phyloP scores from a whole-genome alignment of 2,797 vertebrate species.

The Rhinichthys osculus region DNA sequence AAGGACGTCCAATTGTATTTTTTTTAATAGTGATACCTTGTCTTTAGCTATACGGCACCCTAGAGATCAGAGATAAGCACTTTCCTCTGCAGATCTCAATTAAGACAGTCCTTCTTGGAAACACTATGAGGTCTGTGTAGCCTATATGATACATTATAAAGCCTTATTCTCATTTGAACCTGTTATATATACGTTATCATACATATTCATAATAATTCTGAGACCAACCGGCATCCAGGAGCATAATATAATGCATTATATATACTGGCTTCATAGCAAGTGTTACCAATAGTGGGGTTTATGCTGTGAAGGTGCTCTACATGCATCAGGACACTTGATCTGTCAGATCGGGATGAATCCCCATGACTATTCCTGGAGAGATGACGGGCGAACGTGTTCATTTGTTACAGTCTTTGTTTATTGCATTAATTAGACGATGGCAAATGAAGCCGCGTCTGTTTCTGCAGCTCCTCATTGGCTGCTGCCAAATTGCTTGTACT shows the following conservation, averaged over 20 bases:
- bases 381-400: slow-evolving; percentile 85
- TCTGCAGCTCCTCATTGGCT: slow-evolving; percentile 90
- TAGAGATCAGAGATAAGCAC: slow-evolving; percentile 26
- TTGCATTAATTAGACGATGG: slow-evolving; percentile 98
- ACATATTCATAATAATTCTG: not conserved
- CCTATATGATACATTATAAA: not conserved
- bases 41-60: slow-evolving; percentile 31
- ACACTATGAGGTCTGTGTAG: not conserved
- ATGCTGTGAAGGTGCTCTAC: slow-evolving; percentile 26
- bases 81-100: slow-evolving; percentile 22
- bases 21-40: slow-evolving; percentile 37
- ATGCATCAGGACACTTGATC: not conserved
- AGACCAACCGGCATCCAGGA: not conserved
- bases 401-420: slow-evolving; percentile 91
- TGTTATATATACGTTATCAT: not conserved
- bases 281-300: not conserved
- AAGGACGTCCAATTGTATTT: slow-evolving; percentile 34
- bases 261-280: not conserved
- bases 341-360: slow-evolving; percentile 31
- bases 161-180: not conserved
- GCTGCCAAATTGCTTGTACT: slow-evolving; percentile 93
- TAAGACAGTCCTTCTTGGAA: slow-evolving; percentile 6
- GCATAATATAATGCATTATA: not conserved
- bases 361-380: slow-evolving; percentile 70
- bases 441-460: slow-evolving; percentile 93